Conservation (phyloP, 2,888 invertebrate species). For the Rhamnusium bicolor region DNA sequence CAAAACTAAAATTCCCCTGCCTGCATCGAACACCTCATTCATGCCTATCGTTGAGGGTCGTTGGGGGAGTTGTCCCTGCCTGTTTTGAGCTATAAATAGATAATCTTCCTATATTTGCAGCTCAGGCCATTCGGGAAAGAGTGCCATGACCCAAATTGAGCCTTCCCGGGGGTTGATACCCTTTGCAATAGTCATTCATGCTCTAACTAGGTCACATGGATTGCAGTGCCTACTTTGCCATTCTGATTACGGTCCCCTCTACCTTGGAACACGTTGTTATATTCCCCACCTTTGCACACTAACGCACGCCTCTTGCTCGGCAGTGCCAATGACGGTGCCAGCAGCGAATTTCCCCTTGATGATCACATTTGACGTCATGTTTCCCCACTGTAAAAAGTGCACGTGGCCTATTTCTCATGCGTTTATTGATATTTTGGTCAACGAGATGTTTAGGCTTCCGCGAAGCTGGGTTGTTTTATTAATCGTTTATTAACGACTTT, state of each 20-base stretch:
- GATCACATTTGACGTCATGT: constrained; percentile 37
- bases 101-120: constrained; percentile 34
- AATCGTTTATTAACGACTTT: background rate
- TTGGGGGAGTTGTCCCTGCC: constrained; percentile 16
- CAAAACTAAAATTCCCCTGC: background rate
- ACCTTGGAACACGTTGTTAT: constrained; percentile 25
- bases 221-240: constrained; percentile 60
- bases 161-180: constrained; percentile 69
- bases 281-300: background rate
- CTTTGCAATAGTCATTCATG: constrained; percentile 61
- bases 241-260: constrained; percentile 41
- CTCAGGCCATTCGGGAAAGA: constrained; percentile 32
- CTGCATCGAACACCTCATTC: constrained; percentile 14
- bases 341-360: constrained; percentile 23
- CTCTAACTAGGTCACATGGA: constrained; percentile 65
- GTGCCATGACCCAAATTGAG: constrained; percentile 56
- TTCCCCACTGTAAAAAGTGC: constrained; percentile 20
- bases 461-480: constrained; percentile 19
- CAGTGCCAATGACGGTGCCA: background rate
- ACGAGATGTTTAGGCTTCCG: constrained; percentile 26
- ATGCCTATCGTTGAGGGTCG: constrained; percentile 14
- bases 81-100: constrained; percentile 22
- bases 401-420: constrained; percentile 42
- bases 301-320: constrained; percentile 22
- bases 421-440: constrained; percentile 62